These are phyloP conservation scores for Ascaphus truei DNA, from an alignment of 2,113 vertebrate species.

Conservation along the genomic window DNA sequence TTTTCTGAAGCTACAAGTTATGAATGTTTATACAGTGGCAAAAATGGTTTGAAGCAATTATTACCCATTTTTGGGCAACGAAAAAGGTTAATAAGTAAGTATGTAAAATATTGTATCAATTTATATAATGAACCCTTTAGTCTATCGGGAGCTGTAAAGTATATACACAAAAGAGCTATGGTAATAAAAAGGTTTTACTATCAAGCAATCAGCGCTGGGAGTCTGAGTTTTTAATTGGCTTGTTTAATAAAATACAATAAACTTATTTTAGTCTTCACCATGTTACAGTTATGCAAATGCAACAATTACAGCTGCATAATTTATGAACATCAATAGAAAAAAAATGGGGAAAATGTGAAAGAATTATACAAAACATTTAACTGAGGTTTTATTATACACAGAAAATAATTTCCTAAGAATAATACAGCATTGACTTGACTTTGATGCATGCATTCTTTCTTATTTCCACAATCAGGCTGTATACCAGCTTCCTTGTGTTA, in stretches of 20 bases:
- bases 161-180: conserved; percentile 23
- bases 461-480: conserved; percentile 8
- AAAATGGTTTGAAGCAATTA: too few relatives aligned
- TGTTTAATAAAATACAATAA: conserved; percentile 76
- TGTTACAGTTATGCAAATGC: conserved; percentile 71
- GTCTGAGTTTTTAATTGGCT: conserved; percentile 61
- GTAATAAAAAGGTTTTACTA: conserved; percentile 35
- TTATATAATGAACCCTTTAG: conserved; percentile 37
- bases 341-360: conserved; percentile 48
- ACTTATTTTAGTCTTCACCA: conserved; percentile 60
- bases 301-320: conserved; percentile 64
- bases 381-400: conserved; percentile 48
- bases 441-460: neutral
- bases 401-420: conserved; percentile 41
- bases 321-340: conserved; percentile 60
- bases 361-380: conserved; percentile 52
- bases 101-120: conserved; percentile 26
- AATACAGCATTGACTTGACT: conserved; percentile 15
- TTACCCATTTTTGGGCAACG: too few relatives aligned
- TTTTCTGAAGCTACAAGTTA: too few relatives aligned
- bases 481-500: conserved; percentile 12
- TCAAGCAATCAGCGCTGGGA: conserved; percentile 39
- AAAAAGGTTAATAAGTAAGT: conserved; percentile 47
- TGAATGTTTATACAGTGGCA: too few relatives aligned
- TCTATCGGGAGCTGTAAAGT: conserved; percentile 27